Percentiles rank a stretch among this genome's conserved stretches.
These are phyloP conservation scores for Myrmecophaga tridactyla DNA, from an alignment of 2,113 vertebrate species.

Conservation along the genomic window DNA sequence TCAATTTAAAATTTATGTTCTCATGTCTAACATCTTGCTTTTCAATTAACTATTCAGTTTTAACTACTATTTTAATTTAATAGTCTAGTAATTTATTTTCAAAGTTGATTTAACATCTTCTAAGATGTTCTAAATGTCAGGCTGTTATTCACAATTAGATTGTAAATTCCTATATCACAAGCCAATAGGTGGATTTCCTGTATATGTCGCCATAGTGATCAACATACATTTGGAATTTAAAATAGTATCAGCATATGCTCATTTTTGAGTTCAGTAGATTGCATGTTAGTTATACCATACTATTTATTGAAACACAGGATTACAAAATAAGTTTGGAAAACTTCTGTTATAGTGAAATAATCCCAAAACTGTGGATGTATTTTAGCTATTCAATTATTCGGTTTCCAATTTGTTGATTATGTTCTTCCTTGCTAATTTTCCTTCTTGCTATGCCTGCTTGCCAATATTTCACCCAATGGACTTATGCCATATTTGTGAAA, in stretches of 20 bases:
- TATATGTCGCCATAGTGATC: background rate
- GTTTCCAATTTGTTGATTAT: background rate
- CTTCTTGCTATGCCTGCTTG: background rate
- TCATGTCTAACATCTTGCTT: background rate
- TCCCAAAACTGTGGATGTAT: background rate
- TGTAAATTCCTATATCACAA: background rate
- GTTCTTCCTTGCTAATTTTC: background rate
- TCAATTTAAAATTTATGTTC: background rate
- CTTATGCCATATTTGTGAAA: background rate
- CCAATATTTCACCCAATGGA: background rate
- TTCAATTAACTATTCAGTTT: background rate
- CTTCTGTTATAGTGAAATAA: background rate
- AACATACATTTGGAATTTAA: background rate
- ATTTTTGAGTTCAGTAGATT: background rate
- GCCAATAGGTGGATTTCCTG: background rate
- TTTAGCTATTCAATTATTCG: background rate
- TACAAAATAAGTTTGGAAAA: background rate
- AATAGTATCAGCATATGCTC: background rate
- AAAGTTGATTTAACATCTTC: background rate
- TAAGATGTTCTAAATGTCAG: background rate
- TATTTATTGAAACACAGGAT: background rate
- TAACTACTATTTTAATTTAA: background rate
- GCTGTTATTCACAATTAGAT: background rate
- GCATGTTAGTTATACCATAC: background rate
- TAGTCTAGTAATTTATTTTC: background rate